These are phyloP conservation scores for Orchesellides sinensis DNA, from an alignment of 2,888 invertebrate genomes.

Conservation along the genomic window DNA sequence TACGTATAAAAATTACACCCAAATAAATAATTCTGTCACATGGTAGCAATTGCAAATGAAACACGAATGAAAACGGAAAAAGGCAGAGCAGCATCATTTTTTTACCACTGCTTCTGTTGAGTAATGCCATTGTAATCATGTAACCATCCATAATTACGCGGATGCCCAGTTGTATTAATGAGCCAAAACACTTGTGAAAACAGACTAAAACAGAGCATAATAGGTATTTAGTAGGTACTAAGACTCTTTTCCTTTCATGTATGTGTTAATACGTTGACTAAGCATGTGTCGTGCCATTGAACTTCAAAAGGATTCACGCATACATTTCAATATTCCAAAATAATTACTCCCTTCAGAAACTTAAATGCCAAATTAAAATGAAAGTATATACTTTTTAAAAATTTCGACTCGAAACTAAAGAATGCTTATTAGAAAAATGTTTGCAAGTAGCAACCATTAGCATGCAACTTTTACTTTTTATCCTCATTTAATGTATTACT, in stretches of 20 bases:
- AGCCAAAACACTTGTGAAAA: slow-evolving; percentile 19
- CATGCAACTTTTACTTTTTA: not conserved
- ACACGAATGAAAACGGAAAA: not conserved
- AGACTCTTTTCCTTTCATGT: slow-evolving; percentile 4
- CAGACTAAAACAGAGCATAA: slow-evolving; percentile 5
- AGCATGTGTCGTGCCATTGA: slow-evolving; percentile 45
- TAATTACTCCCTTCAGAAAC: too few species aligned
- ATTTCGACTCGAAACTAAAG: too few species aligned
- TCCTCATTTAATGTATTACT: not conserved
- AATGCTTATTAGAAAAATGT: too few species aligned
- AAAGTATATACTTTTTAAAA: too few species aligned
- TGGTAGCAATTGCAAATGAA: not conserved
- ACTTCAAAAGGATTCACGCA: slow-evolving; percentile 32
- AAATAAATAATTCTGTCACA: too few species aligned
- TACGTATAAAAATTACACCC: too few species aligned
- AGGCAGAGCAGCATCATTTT: not conserved
- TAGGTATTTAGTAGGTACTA: not conserved
- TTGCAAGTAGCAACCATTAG: too few species aligned
- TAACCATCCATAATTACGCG: slow-evolving; percentile 9
- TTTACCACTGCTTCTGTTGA: not conserved
- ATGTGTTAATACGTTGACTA: not conserved
- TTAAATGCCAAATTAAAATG: too few species aligned
- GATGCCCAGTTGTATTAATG: slow-evolving; percentile 1
- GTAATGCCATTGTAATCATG: slow-evolving; percentile 26
- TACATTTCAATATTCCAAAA: slow-evolving; percentile 7